Evolutionary conservation across 2,888 invertebrate species (phyloP).

Genomic region (Mactromeris polynyma): DNA sequence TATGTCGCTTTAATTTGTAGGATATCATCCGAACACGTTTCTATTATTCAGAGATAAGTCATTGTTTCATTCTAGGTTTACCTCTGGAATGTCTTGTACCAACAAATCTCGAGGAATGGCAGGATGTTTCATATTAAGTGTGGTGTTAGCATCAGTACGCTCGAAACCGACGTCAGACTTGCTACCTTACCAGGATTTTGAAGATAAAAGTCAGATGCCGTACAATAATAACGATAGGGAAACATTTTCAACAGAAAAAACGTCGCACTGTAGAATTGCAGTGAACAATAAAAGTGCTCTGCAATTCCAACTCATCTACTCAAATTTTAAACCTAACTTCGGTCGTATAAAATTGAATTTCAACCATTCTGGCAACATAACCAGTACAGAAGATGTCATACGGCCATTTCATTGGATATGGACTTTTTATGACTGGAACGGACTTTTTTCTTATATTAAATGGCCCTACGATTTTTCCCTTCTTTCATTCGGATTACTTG

Average conservation of each 20-base stretch:
- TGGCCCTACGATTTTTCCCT: conserved; percentile 31
- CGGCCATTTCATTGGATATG: conserved; percentile 27
- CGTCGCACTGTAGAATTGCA: background rate
- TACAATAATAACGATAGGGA: background rate
- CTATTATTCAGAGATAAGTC: background rate
- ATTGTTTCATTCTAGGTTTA: background rate
- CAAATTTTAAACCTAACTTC: background rate
- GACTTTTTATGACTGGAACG: conserved; percentile 14
- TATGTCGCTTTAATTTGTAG: too few species aligned
- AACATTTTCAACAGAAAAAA: background rate
- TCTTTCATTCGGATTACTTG: conserved; percentile 31
- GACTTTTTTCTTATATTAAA: conserved; percentile 15
- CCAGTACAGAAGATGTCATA: conserved; percentile 9
- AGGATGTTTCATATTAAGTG: background rate
- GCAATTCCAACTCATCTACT: background rate
- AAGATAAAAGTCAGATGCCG: background rate
- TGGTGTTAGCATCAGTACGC: background rate
- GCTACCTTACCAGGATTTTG: background rate
- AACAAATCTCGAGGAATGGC: background rate
- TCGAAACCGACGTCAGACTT: background rate
- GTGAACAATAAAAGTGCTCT: background rate
- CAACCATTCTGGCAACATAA: background rate
- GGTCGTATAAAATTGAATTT: background rate
- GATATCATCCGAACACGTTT: too few species aligned
- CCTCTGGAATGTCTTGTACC: background rate